Evolutionary conservation across 2,797 vertebrate species (phyloP), one percentile per base, ranked within the genome.

Genomic region (Cheirogaleus major): DNA sequence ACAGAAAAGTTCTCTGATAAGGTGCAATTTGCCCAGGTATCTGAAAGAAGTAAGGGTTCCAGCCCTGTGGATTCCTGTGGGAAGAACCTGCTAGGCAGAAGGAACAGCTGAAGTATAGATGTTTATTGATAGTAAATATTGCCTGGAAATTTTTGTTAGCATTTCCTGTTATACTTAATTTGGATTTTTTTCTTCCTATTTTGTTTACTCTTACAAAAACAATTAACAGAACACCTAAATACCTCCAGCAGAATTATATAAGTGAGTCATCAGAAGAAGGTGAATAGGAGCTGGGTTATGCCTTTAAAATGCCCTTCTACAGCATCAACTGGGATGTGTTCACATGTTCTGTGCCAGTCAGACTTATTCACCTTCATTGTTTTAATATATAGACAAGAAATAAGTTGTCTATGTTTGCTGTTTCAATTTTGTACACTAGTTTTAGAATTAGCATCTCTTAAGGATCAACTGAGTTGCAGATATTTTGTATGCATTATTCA

Each of bases 121-220:
- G 13, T 73, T 90, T 80, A 45, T 72, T 41, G 27, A 22, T 59
- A 72, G 45, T 48, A 72, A 89, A 55, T 87, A 69, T 13, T 38
- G 10, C 48, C 45, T 83, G 18, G 32, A 57, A 93, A 45, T 43
- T 72, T 59, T 59, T 85, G 85, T 79, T 52, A 87, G 65, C 25
- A 17, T 80, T 89, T 87, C 20, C 41, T 80, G 1, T 89, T 73
- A 20, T 83, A 87, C 7, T 95, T 90, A 48, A 70, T n/a, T 84
- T 63, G 59, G n/a, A 30, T n/a, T 70, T 72, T 79, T 90, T 67
- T 65, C 6, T 30, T 86, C 1, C 32, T 48, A 13, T 61, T 55
- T 94, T 92, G n/a, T 72, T 85, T 78, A 48, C 38, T 91, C 20
- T 78, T 86, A 81, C 1, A 65, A 41, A 92, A 91, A n/a, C n/a